These are phyloP conservation scores for Petaurus breviceps DNA, from an alignment of 2,113 vertebrate genomes.

Conservation along the genomic window DNA sequence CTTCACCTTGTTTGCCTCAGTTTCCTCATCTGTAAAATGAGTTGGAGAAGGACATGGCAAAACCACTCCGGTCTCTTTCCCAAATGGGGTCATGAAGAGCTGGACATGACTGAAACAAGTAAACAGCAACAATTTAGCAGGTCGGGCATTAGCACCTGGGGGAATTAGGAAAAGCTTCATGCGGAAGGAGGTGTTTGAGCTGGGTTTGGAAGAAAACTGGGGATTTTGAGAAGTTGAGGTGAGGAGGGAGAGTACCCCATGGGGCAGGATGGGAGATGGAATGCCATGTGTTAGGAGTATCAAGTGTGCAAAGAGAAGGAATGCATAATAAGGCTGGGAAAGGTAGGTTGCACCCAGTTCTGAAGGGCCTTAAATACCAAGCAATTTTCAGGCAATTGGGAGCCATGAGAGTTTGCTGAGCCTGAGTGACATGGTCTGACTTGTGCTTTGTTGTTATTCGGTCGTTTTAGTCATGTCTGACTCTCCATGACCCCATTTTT, in stretches of 20 bases:
- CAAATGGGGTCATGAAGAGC: neutral
- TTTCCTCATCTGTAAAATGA: neutral
- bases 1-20: neutral
- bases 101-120: neutral
- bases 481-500: too few relatives aligned
- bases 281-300: neutral
- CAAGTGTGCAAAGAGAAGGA: neutral
- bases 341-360: neutral
- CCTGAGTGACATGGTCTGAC: neutral
- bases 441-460: neutral
- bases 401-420: neutral
- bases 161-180: neutral
- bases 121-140: neutral
- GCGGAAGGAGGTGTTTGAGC: neutral
- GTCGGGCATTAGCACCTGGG: neutral
- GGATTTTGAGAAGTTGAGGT: neutral
- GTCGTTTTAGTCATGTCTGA: too few relatives aligned
- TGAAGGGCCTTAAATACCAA: neutral
- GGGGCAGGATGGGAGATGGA: neutral
- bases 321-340: neutral
- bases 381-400: neutral
- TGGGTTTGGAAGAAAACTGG: neutral
- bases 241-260: neutral
- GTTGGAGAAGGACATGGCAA: neutral
- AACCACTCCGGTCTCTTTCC: neutral